Percentiles rank a stretch among this genome's conserved stretches.
phyloP scores from a whole-genome alignment of 2,797 vertebrate species.

The Enteromius viviparus region DNA sequence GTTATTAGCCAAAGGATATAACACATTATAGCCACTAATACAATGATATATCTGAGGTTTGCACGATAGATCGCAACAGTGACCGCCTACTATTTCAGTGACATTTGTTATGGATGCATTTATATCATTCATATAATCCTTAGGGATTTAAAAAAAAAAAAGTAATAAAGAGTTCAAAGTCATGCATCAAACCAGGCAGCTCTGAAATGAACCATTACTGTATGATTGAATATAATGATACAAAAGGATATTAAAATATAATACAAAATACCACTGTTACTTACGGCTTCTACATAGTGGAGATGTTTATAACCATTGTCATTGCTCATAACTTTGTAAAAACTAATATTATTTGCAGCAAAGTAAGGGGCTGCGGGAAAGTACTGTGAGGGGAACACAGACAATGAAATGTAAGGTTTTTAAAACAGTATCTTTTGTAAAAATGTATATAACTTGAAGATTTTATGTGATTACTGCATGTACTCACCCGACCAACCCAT shows the following conservation, averaged over 20 bases:
- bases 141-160: neutral
- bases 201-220: neutral
- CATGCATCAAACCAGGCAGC: neutral
- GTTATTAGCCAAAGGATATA: conserved; percentile 10
- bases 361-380: conserved; percentile 87
- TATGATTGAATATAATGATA: neutral
- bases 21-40: neutral
- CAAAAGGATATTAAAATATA: neutral
- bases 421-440: neutral
- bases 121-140: neutral
- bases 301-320: conserved; percentile 93
- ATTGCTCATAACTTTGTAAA: conserved; percentile 97
- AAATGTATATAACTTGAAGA: neutral
- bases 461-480: neutral
- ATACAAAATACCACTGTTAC: conserved; percentile 50
- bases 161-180: neutral
- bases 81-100: neutral
- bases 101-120: neutral
- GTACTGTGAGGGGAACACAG: conserved; percentile 80
- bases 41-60: neutral
- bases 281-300: conserved; percentile 85
- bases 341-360: conserved; percentile 85
- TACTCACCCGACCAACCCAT: conserved; percentile 94
- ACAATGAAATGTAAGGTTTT: neutral
- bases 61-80: neutral